phyloP scores from a whole-genome alignment of 2,113 vertebrate species.

The Limnothrissa miodon region DNA sequence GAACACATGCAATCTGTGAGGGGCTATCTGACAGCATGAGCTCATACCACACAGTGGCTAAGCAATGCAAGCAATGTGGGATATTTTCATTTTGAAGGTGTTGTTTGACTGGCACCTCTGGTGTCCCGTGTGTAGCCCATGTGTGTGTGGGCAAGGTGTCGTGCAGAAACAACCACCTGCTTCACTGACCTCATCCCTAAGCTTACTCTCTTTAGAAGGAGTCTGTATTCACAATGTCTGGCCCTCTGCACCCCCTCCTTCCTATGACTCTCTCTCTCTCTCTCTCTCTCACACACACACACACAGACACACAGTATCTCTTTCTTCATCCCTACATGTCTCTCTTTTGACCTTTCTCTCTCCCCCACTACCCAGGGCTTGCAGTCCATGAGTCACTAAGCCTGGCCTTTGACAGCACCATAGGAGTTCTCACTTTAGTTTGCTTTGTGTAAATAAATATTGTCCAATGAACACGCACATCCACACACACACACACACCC shows the following conservation, averaged over 20 bases:
- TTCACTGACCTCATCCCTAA: background rate
- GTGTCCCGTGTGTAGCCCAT: background rate
- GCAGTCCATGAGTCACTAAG: background rate
- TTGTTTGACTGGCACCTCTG: slow-evolving; percentile 28
- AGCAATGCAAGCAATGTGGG: background rate
- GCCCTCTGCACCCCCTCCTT: background rate
- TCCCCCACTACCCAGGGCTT: background rate
- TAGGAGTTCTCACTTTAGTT: background rate
- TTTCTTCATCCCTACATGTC: slow-evolving; percentile 6
- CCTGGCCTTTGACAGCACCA: slow-evolving; percentile 6
- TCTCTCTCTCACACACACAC: background rate
- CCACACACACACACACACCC: background rate
- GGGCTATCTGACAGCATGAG: background rate
- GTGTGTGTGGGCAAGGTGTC: background rate
- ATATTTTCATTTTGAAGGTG: slow-evolving; percentile 38
- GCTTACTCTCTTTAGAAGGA: background rate
- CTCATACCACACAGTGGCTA: background rate
- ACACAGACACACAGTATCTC: background rate
- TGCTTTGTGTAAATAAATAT: background rate
- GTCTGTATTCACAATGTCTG: slow-evolving; percentile 2
- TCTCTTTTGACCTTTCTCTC: slow-evolving; percentile 13
- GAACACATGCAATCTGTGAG: background rate
- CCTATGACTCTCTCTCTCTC: background rate
- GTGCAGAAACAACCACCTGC: background rate
- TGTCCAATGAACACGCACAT: background rate